Evolutionary conservation across 1,140 invertebrate genomes (phyloP), one percentile per base, ranked within the genome.

Genomic region (Drosophila malerkotliana): DNA sequence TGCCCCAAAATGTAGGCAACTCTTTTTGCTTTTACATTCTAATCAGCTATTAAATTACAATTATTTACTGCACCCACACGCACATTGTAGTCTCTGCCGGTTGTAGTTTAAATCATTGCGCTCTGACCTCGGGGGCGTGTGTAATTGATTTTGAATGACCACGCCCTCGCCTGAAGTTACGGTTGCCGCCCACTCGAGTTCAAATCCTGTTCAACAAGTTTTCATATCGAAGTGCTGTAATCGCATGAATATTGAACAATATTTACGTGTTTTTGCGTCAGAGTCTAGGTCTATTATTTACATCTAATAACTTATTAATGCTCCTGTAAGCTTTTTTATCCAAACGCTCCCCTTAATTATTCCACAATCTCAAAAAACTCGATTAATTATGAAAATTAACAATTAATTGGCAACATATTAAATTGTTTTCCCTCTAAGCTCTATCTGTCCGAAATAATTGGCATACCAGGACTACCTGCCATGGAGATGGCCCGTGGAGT

Each of bases 1-100:
- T 49, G 71, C 51, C 66, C 80, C 37, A 32, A 85, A 80, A 77
- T 52, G 80, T 72, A 73, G 67, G 59, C 73, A 63, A 53, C 56
- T 48, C 28, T 78, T 69, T 85, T 59, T 81, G 57, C 61, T 44
- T 21, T 58, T 60, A 37, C 73, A 59, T 82, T 73, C 79, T 82
- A 81, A 85, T 87, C 82, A 81, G 71, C 82, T 71, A 87, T 87
- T 85, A 87, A 85, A 78, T 74, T 66, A 52, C 64, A 78, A 87
- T 87, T 78, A 87, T 81, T 64, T 67, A 78, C 54, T 54, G 12
- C 14, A 4, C 24, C 3, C 9, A 49, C 8, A 15, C 39, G 30
- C 55, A 53, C 39, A 54, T 47, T 49, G 45, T 28, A 41, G 15
- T 55, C 41, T 45, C 15, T 39, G 52, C 26, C 32, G 32, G 52